Percentiles rank a stretch among this genome's conserved stretches.
Conservation (phyloP, 2,113 vertebrate species). For the Kryptolebias marmoratus region DNA sequence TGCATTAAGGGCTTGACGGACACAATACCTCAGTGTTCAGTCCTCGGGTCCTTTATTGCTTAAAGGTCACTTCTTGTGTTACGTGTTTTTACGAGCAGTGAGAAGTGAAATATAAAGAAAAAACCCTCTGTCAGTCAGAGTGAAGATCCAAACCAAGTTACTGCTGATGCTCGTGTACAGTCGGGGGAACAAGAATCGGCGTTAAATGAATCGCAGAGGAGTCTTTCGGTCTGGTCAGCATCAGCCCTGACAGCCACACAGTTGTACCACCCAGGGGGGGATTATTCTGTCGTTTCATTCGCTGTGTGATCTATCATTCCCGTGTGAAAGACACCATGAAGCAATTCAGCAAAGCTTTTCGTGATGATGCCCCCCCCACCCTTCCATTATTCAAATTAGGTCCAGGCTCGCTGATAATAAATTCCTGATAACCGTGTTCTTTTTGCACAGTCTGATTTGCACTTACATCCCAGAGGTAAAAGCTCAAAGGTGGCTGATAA, state of each 20-base stretch:
- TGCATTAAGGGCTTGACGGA: slow-evolving; percentile 15
- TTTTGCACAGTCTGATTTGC: not conserved
- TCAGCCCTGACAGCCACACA: slow-evolving; percentile 29
- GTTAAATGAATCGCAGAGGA: slow-evolving; percentile 25
- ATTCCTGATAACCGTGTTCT: slow-evolving; percentile 15
- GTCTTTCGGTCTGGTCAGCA: slow-evolving; percentile 1
- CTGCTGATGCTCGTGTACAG: slow-evolving; percentile 3
- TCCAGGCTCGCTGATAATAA: slow-evolving; percentile 26
- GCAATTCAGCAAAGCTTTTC: slow-evolving; percentile 25
- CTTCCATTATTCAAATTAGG: slow-evolving; percentile 29
- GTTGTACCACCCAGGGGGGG: slow-evolving; percentile 25
- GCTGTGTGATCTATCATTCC: slow-evolving; percentile 35
- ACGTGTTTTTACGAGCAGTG: not conserved
- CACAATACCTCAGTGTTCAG: slow-evolving; percentile 20
- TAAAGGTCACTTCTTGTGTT: slow-evolving; percentile 1
- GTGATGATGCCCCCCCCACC: not conserved
- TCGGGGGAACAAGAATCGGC: not conserved
- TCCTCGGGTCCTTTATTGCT: slow-evolving; percentile 4
- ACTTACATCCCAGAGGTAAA: not conserved
- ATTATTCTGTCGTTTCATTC: slow-evolving; percentile 35
- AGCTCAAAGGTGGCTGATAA: slow-evolving; percentile 6
- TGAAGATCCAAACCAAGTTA: not conserved
- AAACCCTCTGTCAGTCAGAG: not conserved
- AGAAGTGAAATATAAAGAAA: not conserved
- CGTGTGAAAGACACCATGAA: slow-evolving; percentile 4